phyloP scores from a whole-genome alignment of 2,888 invertebrate genomes.

The Drosophila eohydei region DNA sequence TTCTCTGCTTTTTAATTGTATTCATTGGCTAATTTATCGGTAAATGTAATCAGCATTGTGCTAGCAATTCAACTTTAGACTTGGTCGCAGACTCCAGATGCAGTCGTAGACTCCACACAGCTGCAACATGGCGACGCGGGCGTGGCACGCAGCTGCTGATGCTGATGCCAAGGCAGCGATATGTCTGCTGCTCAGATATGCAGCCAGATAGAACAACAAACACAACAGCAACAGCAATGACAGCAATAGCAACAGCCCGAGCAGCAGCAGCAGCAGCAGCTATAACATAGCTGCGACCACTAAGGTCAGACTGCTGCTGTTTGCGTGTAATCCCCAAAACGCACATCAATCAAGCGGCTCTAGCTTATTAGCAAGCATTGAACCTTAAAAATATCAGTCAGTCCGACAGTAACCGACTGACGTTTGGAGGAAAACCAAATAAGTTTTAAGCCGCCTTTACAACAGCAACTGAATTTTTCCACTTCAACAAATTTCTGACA shows the following conservation, averaged over 20 bases:
- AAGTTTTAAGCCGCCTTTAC: conserved; percentile 47
- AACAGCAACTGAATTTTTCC: conserved; percentile 65
- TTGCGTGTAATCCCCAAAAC: conserved; percentile 69
- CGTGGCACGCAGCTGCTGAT: conserved; percentile 59
- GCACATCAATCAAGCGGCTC: conserved; percentile 66
- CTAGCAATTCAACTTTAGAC: conserved; percentile 60
- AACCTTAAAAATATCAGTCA: conserved; percentile 50
- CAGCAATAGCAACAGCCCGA: conserved; percentile 33
- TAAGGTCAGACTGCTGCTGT: conserved; percentile 52
- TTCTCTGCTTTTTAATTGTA: conserved; percentile 67
- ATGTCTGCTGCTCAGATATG: conserved; percentile 49
- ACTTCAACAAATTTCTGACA: conserved; percentile 78
- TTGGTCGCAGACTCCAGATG: conserved; percentile 14
- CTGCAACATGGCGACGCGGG: conserved; percentile 56
- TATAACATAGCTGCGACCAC: conserved; percentile 26
- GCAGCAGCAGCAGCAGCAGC: conserved; percentile 28
- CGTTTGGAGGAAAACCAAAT: conserved; percentile 35
- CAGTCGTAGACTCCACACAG: conserved; percentile 35
- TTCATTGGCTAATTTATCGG: conserved; percentile 79
- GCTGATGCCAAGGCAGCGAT: conserved; percentile 64
- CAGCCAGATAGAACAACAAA: conserved; percentile 57
- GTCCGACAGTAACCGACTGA: conserved; percentile 10
- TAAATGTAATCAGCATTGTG: conserved; percentile 78
- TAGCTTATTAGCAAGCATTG: conserved; percentile 71
- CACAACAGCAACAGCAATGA: conserved; percentile 26